These are phyloP conservation scores for Esperia sulphurella DNA, from an alignment of 2,888 invertebrate species.

Conservation along the genomic window DNA sequence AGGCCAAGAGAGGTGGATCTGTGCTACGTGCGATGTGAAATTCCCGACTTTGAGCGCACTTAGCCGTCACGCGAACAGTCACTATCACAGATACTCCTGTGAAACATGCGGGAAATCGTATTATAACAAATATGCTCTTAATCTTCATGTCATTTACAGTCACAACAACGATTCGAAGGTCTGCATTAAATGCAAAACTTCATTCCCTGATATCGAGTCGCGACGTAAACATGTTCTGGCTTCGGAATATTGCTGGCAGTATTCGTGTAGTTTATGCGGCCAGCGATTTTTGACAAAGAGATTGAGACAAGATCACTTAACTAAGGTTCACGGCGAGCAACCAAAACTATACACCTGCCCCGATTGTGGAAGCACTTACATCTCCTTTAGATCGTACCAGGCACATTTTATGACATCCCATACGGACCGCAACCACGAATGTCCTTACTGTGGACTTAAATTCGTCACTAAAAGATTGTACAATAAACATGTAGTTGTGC, in stretches of 20 bases:
- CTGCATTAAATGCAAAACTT: slow-evolving; percentile 38
- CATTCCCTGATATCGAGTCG: slow-evolving; percentile 37
- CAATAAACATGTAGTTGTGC: slow-evolving; percentile 29
- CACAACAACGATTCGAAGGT: slow-evolving; percentile 7
- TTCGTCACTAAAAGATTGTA: slow-evolving; percentile 51
- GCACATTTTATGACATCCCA: slow-evolving; percentile 36
- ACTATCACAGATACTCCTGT: slow-evolving; percentile 33
- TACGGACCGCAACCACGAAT: slow-evolving; percentile 24
- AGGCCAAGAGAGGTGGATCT: slow-evolving; percentile 20
- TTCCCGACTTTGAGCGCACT: slow-evolving; percentile 26
- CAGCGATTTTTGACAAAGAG: slow-evolving; percentile 34
- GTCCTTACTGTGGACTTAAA: slow-evolving; percentile 34
- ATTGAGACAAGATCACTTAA: slow-evolving; percentile 32
- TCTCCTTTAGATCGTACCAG: slow-evolving; percentile 22
- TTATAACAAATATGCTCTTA: slow-evolving; percentile 22
- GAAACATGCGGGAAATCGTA: slow-evolving; percentile 36
- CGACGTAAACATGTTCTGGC: slow-evolving; percentile 36
- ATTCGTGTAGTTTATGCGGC: slow-evolving; percentile 32
- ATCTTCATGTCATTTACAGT: slow-evolving; percentile 18
- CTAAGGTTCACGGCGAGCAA: slow-evolving; percentile 27
- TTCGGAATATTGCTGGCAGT: slow-evolving; percentile 32
- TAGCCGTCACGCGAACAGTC: slow-evolving; percentile 35
- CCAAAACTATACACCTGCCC: slow-evolving; percentile 30
- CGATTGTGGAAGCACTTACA: slow-evolving; percentile 33
- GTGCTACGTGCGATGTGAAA: slow-evolving; percentile 28